Conservation (phyloP, 2,113 vertebrate genomes). For the Podocnemis expansa region DNA sequence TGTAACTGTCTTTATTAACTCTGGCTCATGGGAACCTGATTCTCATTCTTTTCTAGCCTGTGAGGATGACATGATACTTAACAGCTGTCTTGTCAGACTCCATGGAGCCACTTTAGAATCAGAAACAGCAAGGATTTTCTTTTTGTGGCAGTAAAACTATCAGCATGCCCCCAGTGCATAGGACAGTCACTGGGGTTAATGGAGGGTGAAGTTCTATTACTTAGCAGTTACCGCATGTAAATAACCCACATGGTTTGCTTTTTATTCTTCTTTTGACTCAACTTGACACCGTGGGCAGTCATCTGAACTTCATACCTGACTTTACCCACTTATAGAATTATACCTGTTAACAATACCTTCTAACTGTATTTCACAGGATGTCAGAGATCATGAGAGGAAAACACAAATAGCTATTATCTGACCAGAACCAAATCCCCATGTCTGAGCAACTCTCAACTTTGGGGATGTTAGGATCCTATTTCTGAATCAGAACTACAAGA, state of each 20-base stretch:
- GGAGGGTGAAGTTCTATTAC: neutral
- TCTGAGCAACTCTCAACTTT: too few relatives aligned
- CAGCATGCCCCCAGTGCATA: neutral
- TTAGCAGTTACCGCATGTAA: neutral
- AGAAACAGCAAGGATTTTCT: neutral
- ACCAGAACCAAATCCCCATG: too few relatives aligned
- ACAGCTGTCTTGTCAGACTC: neutral
- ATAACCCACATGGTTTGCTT: neutral
- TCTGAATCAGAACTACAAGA: neutral
- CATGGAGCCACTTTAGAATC: neutral
- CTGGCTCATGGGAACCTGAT: neutral
- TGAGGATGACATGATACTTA: neutral
- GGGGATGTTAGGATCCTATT: neutral
- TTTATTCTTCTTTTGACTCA: neutral
- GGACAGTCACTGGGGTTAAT: neutral
- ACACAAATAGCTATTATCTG: too few relatives aligned
- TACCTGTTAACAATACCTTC: neutral
- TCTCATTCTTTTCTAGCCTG: neutral
- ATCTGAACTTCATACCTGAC: neutral
- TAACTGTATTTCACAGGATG: neutral
- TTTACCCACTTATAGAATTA: neutral
- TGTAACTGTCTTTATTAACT: neutral
- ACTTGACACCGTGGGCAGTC: neutral
- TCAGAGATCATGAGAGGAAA: neutral
- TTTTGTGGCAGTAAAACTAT: neutral